Percentiles rank a stretch among this genome's conserved stretches.
Conservation (phyloP, 2,888 invertebrate genomes). For the Uloborus plumipes region DNA sequence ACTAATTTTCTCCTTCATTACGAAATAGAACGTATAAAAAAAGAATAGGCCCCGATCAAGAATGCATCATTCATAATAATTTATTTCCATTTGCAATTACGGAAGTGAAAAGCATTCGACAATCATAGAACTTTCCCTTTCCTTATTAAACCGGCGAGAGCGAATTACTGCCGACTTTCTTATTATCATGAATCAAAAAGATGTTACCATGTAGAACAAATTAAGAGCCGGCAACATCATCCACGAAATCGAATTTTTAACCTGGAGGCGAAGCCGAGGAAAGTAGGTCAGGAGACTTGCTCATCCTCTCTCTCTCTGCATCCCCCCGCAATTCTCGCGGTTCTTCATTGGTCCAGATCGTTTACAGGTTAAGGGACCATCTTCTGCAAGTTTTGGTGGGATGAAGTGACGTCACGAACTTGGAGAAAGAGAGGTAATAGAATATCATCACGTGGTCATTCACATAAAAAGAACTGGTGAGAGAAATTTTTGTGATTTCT, state of each 20-base stretch:
- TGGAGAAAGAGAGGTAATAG: neutral
- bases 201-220: neutral
- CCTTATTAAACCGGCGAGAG: neutral
- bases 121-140: neutral
- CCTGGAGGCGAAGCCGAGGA: constrained; percentile 23
- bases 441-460: neutral
- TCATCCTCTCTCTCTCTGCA: constrained; percentile 32
- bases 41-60: too few relatives aligned
- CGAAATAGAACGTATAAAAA: too few relatives aligned
- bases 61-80: too few relatives aligned
- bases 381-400: constrained; percentile 16
- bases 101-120: too few relatives aligned
- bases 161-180: neutral
- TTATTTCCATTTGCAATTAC: too few relatives aligned
- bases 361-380: constrained; percentile 57
- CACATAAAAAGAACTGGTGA: constrained; percentile 26
- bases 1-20: too few relatives aligned
- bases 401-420: constrained; percentile 29
- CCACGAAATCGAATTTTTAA: constrained; percentile 40
- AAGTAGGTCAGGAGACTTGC: constrained; percentile 37
- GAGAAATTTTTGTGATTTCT: constrained; percentile 27
- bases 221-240: constrained; percentile 11
- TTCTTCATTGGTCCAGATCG: constrained; percentile 40
- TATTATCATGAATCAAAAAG: neutral
- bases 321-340: neutral